These are phyloP conservation scores for Limenitis camilla DNA, from an alignment of 2,888 invertebrate species.

Conservation along the genomic window DNA sequence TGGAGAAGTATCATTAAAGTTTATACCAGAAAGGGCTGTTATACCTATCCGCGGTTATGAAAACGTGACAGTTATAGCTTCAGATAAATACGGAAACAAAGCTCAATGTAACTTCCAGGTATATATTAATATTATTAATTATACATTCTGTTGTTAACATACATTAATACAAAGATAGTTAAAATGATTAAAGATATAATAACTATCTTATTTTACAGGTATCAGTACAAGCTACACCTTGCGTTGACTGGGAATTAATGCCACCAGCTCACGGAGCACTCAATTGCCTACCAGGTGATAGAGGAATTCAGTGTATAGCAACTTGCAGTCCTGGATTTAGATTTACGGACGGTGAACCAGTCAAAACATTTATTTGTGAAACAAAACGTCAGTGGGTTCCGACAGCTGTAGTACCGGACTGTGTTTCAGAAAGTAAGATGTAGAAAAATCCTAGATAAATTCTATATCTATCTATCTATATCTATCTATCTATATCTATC, in stretches of 20 bases:
- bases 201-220: slow-evolving; percentile 57
- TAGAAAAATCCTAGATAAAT: too few species aligned
- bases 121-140: slow-evolving; percentile 18
- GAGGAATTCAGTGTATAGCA: slow-evolving; percentile 90
- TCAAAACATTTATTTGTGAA: slow-evolving; percentile 90
- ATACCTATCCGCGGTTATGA: slow-evolving; percentile 91
- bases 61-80: slow-evolving; percentile 92
- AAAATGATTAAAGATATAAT: background rate
- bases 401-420: slow-evolving; percentile 92
- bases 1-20: slow-evolving; percentile 88
- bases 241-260: slow-evolving; percentile 95
- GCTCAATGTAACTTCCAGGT: slow-evolving; percentile 95
- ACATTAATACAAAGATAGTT: background rate
- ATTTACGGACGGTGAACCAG: slow-evolving; percentile 92
- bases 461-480: too few species aligned
- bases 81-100: slow-evolving; percentile 89
- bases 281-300: slow-evolving; percentile 88
- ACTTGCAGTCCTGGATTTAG: slow-evolving; percentile 91
- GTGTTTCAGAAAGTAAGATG: slow-evolving; percentile 93
- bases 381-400: slow-evolving; percentile 89
- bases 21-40: slow-evolving; percentile 87
- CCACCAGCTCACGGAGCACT: slow-evolving; percentile 91
- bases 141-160: background rate
- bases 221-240: slow-evolving; percentile 93
- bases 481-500: background rate